Base-by-base conservation (phyloP, 2,113 vertebrate species). In the Lamprotornis superbus region DNA sequence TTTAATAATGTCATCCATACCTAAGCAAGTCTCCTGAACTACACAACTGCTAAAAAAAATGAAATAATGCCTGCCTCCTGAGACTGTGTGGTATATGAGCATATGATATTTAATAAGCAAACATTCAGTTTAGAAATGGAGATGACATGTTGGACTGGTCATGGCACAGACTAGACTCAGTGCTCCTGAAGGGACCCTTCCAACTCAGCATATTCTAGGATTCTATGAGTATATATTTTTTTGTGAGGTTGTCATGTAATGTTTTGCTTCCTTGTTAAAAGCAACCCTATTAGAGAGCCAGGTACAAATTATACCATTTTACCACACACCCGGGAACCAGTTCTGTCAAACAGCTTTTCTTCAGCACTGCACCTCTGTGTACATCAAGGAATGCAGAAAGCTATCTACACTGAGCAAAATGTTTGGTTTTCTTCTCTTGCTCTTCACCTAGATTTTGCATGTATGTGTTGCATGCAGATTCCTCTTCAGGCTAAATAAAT, bases 391-490 rank as follows among this genome's bases (percentile, higher is more conserved):
- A 33, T 5, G 11, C 3, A n/a, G 49, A 31, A 87, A 52, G 2
- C 0, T 57, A 12, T 22, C 9, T 57, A 31, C 25, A 30, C 8
- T 40, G 24, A 52, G 12, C 2, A 52, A 89, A 59, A 53, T 22
- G 4, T n/a, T 52, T 57, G 17, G 1, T 35, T 35, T 81, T 55
- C 27, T 28, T 73, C 10, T 49, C n/a, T 50, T 61, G 2, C 8
- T 46, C 11, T 23, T 79, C 2, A 31, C 1, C 2, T 79, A 31
- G 13, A 35, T 68, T 53, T 88, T 61, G 33, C 5, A 27, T 22
- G 7, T n/a, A 3, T 39, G 7, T n/a, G 3, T 25, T 35, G 5
- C 27, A 31, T 1, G 0, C 16, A 23, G 21, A 46, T 49, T 79
- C 2, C 10, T 49, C 16, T 63, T 75, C 13, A 40, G 27, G 6